Conservation (phyloP, 2,888 invertebrate genomes). For the Enchytraeus crypticus region DNA sequence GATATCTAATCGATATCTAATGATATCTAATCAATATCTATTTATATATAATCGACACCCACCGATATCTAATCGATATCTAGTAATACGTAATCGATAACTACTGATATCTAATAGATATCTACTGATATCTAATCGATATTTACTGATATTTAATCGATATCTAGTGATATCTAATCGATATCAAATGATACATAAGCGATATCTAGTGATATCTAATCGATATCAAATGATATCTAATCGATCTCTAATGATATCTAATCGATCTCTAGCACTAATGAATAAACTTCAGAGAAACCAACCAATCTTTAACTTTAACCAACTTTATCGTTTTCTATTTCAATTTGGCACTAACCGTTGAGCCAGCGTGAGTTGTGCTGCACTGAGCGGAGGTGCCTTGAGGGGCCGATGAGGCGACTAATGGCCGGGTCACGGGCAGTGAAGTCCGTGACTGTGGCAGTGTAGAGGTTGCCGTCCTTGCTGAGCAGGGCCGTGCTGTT, state of each 20-base stretch:
- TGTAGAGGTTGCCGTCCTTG: slow-evolving; percentile 37
- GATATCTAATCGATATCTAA: too few relatives aligned
- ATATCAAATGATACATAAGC: not conserved
- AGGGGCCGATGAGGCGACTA: slow-evolving; percentile 54
- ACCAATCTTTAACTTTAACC: not conserved
- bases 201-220: not conserved
- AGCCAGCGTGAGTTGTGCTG: slow-evolving; percentile 79
- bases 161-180: not conserved
- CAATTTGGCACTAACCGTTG: too few relatives aligned
- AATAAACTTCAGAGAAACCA: not conserved
- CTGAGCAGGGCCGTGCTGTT: slow-evolving; percentile 70
- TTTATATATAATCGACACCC: too few relatives aligned
- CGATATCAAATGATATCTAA: not conserved
- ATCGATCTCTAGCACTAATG: not conserved
- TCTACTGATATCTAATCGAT: too few relatives aligned
- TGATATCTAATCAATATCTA: too few relatives aligned
- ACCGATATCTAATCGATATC: too few relatives aligned
- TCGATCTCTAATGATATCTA: not conserved
- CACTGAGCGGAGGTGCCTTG: slow-evolving; percentile 63
- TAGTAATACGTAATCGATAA: too few relatives aligned
- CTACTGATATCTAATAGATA: too few relatives aligned
- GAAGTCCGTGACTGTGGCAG: slow-evolving; percentile 39
- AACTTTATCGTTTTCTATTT: too few relatives aligned
- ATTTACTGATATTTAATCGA: too few relatives aligned
- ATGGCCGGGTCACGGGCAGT: slow-evolving; percentile 58